A percentile compares a stretch with the other conserved stretches of the same genome.
Conservation (phyloP, 2,797 vertebrate species). For the Bradypus variegatus region DNA sequence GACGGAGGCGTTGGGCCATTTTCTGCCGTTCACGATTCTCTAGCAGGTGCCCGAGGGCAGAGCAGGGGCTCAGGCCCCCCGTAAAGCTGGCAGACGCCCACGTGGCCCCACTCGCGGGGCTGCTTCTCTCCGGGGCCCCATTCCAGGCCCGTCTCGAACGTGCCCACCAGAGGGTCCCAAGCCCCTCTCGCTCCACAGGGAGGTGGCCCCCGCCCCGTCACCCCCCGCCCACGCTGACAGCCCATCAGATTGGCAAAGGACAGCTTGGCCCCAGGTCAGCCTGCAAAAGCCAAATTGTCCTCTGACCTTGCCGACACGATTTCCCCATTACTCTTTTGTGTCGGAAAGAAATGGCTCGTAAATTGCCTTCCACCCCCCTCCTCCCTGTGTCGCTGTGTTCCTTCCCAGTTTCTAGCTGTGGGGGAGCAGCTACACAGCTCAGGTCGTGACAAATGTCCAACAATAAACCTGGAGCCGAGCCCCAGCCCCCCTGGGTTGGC, state of each 20-base stretch:
- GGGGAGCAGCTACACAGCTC: not conserved
- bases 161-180: not conserved
- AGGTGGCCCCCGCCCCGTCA: not conserved
- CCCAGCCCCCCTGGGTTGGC: not conserved
- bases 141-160: not conserved
- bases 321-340: not conserved
- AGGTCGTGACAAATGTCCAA: not conserved
- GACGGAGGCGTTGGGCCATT: not conserved
- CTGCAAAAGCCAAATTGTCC: not conserved
- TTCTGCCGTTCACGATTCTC: not conserved
- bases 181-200: no score
- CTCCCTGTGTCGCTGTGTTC: rapidly evolving
- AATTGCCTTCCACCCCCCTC: not conserved
- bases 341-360: not conserved
- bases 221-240: not conserved
- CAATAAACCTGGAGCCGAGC: not conserved
- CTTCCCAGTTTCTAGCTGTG: not conserved
- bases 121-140: not conserved
- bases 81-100: not conserved
- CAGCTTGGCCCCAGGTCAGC: not conserved
- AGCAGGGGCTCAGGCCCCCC: not conserved
- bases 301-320: not conserved
- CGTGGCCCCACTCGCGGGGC: not conserved
- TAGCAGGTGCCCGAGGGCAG: not conserved
- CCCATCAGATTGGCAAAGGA: not conserved